Evolutionary conservation across 1,140 invertebrate genomes (phyloP).

Genomic region (Gryon sp.): DNA sequence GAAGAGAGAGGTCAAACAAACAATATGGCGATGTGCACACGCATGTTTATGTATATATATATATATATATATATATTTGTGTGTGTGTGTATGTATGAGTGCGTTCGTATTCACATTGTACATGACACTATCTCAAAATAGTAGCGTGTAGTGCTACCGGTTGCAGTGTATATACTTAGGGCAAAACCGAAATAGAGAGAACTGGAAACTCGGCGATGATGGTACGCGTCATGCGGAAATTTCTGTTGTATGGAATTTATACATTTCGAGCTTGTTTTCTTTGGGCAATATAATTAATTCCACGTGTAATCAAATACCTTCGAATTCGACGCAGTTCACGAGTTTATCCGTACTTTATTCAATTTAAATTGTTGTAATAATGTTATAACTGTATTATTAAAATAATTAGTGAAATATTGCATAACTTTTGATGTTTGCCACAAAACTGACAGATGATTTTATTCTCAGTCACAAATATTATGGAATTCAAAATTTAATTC

Average conservation of each 20-base stretch:
- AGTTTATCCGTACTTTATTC: too few species aligned
- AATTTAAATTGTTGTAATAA: neutral
- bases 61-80: too few species aligned
- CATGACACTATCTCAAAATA: constrained; percentile 68
- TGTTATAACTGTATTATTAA: too few species aligned
- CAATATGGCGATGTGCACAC: constrained; percentile 62
- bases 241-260: constrained; percentile 43
- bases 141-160: constrained; percentile 66
- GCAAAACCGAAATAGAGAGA: constrained; percentile 70
- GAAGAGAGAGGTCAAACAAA: constrained; percentile 73
- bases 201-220: constrained; percentile 52
- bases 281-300: constrained; percentile 36
- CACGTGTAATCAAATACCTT: constrained; percentile 2
- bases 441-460: too few species aligned
- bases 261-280: constrained; percentile 39
- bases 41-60: too few species aligned
- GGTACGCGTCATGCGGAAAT: constrained; percentile 44
- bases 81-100: too few species aligned
- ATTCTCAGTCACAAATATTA: too few species aligned
- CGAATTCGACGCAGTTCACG: neutral
- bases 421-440: too few species aligned
- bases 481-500: too few species aligned
- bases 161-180: constrained; percentile 67
- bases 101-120: constrained; percentile 16
- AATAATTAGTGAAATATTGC: too few species aligned